These are phyloP conservation scores for Pampusana beccarii DNA, from an alignment of 2,113 vertebrate genomes.

Conservation along the genomic window DNA sequence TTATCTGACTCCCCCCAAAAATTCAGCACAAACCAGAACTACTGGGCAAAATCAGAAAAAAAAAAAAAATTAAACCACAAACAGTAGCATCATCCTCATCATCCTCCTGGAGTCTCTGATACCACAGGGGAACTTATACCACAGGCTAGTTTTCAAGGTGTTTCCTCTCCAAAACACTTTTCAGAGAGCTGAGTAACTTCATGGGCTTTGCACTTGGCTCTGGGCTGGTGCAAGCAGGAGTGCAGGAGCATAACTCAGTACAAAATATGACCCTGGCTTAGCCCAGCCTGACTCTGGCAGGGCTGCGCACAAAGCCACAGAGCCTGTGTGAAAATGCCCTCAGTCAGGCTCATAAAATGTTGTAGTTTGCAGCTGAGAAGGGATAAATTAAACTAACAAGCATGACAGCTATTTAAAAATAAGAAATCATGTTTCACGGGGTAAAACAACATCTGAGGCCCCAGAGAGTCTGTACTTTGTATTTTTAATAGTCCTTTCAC, in stretches of 20 bases:
- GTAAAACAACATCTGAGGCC: conserved; percentile 67
- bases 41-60: neutral
- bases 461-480: conserved; percentile 65
- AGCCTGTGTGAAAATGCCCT: conserved; percentile 39
- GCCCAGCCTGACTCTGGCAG: conserved; percentile 12
- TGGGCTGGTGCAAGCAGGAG: neutral
- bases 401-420: conserved; percentile 69
- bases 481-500: conserved; percentile 57
- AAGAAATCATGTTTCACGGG: conserved; percentile 63
- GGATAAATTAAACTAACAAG: conserved; percentile 70
- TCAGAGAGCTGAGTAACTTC: conserved; percentile 30
- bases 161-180: conserved; percentile 35
- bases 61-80: neutral
- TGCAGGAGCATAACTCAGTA: neutral
- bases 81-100: neutral
- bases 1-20: neutral
- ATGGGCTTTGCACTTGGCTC: neutral
- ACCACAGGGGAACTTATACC: neutral
- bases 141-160: neutral
- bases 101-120: neutral
- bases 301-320: conserved; percentile 1
- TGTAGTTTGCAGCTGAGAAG: conserved; percentile 66
- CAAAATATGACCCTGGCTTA: conserved; percentile 29
- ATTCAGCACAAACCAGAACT: neutral
- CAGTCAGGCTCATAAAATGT: conserved; percentile 59